Evolutionary conservation across 2,797 vertebrate species (phyloP).

Genomic region (Poecilia wingei): DNA sequence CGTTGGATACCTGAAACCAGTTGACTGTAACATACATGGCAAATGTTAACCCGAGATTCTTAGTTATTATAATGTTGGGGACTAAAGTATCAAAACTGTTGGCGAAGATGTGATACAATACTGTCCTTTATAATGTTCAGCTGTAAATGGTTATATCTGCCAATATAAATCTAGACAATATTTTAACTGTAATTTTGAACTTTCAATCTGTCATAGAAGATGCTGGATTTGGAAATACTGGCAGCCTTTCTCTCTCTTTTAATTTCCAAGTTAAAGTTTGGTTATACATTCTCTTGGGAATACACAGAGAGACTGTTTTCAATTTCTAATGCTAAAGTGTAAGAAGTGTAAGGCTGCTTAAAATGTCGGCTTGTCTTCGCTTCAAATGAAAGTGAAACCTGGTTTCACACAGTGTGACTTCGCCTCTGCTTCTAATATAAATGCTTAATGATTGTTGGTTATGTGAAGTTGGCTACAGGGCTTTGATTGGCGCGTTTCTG

Average conservation of each 20-base stretch:
- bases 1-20: background rate
- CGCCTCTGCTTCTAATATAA: background rate
- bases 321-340: background rate
- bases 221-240: background rate
- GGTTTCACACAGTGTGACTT: background rate
- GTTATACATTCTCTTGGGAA: background rate
- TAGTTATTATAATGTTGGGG: background rate
- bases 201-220: background rate
- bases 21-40: background rate
- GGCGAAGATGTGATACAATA: background rate
- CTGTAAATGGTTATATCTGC: background rate
- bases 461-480: background rate
- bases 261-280: background rate
- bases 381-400: background rate
- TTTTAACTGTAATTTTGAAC: background rate
- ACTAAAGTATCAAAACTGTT: background rate
- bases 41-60: background rate
- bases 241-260: background rate
- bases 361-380: background rate
- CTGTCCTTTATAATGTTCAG: background rate
- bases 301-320: background rate
- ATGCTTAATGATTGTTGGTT: background rate
- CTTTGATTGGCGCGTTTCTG: background rate
- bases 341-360: background rate
- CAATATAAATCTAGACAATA: background rate